These are phyloP conservation scores for Eupeodes luniger DNA, from an alignment of 2,888 invertebrate genomes.

Conservation along the genomic window DNA sequence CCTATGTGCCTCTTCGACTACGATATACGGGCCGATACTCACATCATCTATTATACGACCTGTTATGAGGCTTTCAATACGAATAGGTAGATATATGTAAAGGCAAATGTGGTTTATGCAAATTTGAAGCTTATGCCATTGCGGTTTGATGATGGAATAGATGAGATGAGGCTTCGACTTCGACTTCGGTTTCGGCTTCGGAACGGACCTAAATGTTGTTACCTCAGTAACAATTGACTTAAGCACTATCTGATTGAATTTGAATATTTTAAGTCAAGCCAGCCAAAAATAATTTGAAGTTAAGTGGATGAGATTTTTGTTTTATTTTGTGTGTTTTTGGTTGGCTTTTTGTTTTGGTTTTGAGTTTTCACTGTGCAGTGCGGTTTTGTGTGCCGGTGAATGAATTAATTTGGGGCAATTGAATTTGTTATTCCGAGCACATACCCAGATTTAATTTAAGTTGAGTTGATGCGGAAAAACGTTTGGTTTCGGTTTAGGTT, in stretches of 20 bases:
- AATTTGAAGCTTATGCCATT: constrained; percentile 51
- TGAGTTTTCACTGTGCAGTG: not conserved
- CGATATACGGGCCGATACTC: not conserved
- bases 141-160: constrained; percentile 16
- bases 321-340: too few relatives aligned
- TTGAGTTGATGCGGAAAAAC: too few relatives aligned
- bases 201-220: constrained; percentile 44
- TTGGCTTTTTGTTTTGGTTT: not conserved
- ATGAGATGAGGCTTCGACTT: not conserved
- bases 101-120: constrained; percentile 50
- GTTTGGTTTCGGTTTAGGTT: too few relatives aligned
- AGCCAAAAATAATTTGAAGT: constrained; percentile 22
- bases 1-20: not conserved
- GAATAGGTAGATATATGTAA: not conserved
- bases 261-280: constrained; percentile 24
- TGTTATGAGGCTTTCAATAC: constrained; percentile 41
- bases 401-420: constrained; percentile 26
- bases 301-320: constrained; percentile 49
- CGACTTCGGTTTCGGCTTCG: not conserved
- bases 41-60: not conserved
- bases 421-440: too few relatives aligned
- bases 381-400: constrained; percentile 34
- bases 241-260: constrained; percentile 52
- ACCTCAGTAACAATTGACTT: constrained; percentile 16
- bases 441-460: not conserved